These are phyloP conservation scores for Daptonema setosum DNA, from an alignment of 2,888 invertebrate species.

Conservation along the genomic window DNA sequence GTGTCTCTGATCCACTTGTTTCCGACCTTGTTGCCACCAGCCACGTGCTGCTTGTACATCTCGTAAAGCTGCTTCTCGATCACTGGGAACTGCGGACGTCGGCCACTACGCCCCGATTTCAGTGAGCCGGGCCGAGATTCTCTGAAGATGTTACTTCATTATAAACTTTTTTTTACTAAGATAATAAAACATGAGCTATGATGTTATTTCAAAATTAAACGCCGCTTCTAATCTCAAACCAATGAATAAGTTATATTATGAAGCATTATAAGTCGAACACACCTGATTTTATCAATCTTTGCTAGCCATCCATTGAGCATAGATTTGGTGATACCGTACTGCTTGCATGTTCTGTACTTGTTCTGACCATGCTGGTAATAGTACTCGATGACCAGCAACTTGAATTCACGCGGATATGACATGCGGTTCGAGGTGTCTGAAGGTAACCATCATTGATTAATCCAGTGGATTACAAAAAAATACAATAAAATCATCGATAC, in stretches of 20 bases:
- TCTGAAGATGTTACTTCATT: no score
- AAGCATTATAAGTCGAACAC: no score
- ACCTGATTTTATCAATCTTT: constrained; percentile 18
- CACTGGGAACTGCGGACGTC: constrained; percentile 17
- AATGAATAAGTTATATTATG: no score
- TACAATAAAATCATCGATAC: no score
- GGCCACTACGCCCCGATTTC: constrained; percentile 17
- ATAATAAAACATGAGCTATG: no score
- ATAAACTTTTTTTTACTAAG: no score
- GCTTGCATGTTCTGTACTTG: constrained; percentile 19
- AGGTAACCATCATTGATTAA: no score
- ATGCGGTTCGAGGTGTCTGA: constrained; percentile 14
- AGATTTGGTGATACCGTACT: constrained; percentile 14
- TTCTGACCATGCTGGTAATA: constrained; percentile 18
- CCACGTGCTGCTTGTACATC: constrained; percentile 8
- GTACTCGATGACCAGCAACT: constrained; percentile 19
- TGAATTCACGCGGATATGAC: constrained; percentile 21
- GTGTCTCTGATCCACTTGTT: constrained; percentile 19
- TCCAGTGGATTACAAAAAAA: no score
- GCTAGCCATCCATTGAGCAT: constrained; percentile 21
- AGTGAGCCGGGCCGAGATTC: constrained; percentile 17
- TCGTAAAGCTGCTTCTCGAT: constrained; percentile 15
- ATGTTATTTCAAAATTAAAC: no score
- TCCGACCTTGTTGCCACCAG: constrained; percentile 8
- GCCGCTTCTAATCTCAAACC: no score